Base-by-base conservation (phyloP, 2,888 invertebrate species). In the Piscicola geometra region DNA sequence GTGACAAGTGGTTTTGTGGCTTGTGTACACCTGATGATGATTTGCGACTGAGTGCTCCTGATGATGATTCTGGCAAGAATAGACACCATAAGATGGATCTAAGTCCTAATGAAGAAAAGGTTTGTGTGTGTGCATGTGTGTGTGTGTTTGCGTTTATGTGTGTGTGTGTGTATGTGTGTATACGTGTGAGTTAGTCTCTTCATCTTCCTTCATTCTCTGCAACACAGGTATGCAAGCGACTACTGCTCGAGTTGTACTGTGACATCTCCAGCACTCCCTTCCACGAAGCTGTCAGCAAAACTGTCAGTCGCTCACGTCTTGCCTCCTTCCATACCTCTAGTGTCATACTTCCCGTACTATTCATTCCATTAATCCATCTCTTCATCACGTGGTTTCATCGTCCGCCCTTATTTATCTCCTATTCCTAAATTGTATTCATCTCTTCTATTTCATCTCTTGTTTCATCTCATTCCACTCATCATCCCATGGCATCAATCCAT, bases 1-100 rank as follows among this genome's bases (percentile, higher is more conserved):
- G 91, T 81, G 93, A 90, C 89, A 91, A 80, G 75, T 95, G 94
- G 94, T 93, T 93, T 84, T 94, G 94, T 86, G 89, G 93, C 83
- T 87, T 94, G 81, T 94, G 95, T 88, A 91, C 91, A 81, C 91
- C 92, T 87, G 90, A 93, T 82, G 80, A 82, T n/a, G 82, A 82
- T n/a, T 78, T 82, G 32, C 77, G 78, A 1, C 76, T 82, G 30
- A 78, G 80, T 28, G 79, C 79, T 76, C 81, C 80, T 2, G 79
- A 79, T 35, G 60, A 81, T 28, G 72, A 32, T 41, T 25, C 75
- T 5, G 82, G 82, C 15, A 80, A 81, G n/a, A 85, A 86, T 76
- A 86, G 82, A 83, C 86, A 77, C 87, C 87, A 82, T 66, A 81
- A 81, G 0, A 79, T 80, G 28, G 84, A 82, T 3, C 81, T 85